Conservation (phyloP, 1,140 invertebrate genomes). For the Eurosta solidaginis region DNA sequence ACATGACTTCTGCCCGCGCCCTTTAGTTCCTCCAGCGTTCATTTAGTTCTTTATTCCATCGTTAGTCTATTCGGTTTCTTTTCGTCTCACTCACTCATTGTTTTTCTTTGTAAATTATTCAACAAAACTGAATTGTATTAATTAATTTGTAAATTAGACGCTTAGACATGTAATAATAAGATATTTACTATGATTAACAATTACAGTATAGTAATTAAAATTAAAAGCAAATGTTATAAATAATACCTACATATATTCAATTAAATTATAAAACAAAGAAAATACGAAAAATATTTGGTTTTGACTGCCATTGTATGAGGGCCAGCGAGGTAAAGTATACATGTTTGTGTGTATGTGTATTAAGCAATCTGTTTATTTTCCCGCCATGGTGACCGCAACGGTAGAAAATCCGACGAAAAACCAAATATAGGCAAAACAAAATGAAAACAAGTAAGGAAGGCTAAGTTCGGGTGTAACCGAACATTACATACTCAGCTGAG, state of each 20-base stretch:
- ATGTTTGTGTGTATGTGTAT: too few relatives aligned
- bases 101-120: conserved; percentile 3
- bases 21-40: background rate
- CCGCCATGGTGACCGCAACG: too few relatives aligned
- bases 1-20: background rate
- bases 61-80: background rate
- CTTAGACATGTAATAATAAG: conserved; percentile 15
- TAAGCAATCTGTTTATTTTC: too few relatives aligned
- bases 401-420: too few relatives aligned
- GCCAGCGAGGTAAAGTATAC: background rate
- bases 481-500: too few relatives aligned
- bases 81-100: too few relatives aligned
- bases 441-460: too few relatives aligned
- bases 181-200: conserved; percentile 23
- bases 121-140: background rate
- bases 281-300: background rate
- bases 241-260: background rate
- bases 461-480: too few relatives aligned
- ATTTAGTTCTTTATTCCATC: background rate
- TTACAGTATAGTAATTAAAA: background rate
- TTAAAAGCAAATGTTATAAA: conserved; percentile 9
- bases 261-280: background rate
- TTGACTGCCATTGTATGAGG: background rate
- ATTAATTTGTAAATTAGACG: conserved; percentile 25
- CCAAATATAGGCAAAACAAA: too few relatives aligned